Conservation (phyloP, 2,113 vertebrate genomes). For the Pavo muticus region DNA sequence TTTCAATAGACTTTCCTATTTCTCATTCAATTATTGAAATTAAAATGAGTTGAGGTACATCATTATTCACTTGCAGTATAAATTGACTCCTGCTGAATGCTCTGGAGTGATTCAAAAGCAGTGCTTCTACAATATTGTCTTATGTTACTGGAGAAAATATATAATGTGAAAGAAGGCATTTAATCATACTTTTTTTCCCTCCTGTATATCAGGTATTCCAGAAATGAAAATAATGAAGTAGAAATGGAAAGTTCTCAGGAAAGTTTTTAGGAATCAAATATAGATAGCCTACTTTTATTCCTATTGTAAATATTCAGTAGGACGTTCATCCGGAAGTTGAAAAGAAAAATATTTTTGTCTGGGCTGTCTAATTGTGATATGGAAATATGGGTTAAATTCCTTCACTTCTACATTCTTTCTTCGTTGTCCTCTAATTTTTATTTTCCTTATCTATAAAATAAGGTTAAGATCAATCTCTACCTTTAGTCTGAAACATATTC, state of each 20-base stretch:
- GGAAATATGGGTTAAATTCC: background rate
- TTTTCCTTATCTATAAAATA: background rate
- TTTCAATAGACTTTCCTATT: constrained; percentile 76
- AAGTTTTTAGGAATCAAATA: background rate
- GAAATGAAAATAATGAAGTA: background rate
- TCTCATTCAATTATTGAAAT: constrained; percentile 78
- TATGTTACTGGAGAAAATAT: constrained; percentile 13
- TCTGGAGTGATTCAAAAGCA: constrained; percentile 52
- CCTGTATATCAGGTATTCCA: rapidly evolving
- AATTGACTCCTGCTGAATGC: constrained; percentile 65
- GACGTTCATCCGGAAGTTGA: background rate
- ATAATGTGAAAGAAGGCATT: constrained; percentile 7
- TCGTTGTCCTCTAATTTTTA: background rate
- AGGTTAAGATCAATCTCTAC: background rate
- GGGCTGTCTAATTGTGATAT: background rate
- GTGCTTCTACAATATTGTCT: constrained; percentile 25
- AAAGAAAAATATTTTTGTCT: background rate
- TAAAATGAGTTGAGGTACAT: constrained; percentile 74
- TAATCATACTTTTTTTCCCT: background rate
- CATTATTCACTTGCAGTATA: constrained; percentile 71
- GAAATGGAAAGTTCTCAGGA: background rate
- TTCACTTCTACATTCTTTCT: background rate
- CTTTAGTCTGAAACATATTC: background rate
- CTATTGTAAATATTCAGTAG: background rate
- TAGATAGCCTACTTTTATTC: background rate